These are phyloP conservation scores for Phymorhynchus buccinoides DNA, from an alignment of 1,140 invertebrate species.

Conservation along the genomic window DNA sequence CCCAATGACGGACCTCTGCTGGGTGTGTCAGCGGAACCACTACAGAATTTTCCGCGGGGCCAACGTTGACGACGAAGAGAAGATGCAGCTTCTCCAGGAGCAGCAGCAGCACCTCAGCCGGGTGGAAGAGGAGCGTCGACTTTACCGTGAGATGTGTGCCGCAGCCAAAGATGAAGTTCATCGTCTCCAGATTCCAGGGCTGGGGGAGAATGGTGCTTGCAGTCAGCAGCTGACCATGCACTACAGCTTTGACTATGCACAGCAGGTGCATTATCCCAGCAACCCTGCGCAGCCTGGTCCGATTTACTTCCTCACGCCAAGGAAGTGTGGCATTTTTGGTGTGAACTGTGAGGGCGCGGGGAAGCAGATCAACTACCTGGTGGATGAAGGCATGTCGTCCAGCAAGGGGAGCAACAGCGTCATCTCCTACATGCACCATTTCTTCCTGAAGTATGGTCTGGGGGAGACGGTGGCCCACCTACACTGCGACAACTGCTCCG, in stretches of 20 bases:
- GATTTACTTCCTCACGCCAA: conserved; percentile 37
- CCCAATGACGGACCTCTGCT: conserved; percentile 53
- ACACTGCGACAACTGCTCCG: conserved; percentile 55
- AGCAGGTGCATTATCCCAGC: conserved; percentile 32
- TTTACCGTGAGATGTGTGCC: neutral
- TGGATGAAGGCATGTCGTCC: neutral
- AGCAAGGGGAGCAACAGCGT: conserved; percentile 58
- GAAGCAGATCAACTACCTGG: neutral
- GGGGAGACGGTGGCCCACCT: conserved; percentile 49
- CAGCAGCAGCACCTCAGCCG: conserved; percentile 6
- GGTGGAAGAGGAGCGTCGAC: conserved; percentile 33
- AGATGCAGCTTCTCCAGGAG: neutral
- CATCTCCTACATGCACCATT: conserved; percentile 52
- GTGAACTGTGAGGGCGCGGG: neutral
- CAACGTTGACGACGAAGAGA: conserved; percentile 11
- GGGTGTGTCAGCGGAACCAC: conserved; percentile 50
- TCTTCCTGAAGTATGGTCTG: conserved; percentile 52
- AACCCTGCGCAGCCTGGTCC: conserved; percentile 20
- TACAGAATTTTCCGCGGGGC: conserved; percentile 33
- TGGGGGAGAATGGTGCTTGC: neutral
- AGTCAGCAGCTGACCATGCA: conserved; percentile 42
- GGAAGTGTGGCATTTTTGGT: neutral
- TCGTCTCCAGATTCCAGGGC: neutral
- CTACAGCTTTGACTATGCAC: conserved; percentile 60
- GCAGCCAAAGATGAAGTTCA: neutral